A percentile compares a stretch with the other conserved stretches of the same genome.
Evolutionary conservation across 1,140 invertebrate genomes (phyloP).

Genomic region (Antheraea mylitta): DNA sequence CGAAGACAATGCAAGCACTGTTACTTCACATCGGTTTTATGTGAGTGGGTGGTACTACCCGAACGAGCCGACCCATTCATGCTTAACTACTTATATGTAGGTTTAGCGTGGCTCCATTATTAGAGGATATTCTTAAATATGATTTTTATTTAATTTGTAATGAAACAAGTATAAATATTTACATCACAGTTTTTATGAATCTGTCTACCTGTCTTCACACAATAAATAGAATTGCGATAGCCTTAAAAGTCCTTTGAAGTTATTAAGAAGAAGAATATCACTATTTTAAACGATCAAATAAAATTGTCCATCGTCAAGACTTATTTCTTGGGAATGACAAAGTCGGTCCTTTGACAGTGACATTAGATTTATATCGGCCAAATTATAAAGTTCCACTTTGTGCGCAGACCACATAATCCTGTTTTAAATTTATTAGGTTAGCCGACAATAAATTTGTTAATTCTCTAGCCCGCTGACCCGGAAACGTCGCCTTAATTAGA

Average conservation of each 20-base stretch:
- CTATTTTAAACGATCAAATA: slow-evolving; percentile 1
- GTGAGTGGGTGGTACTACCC: too few relatives aligned
- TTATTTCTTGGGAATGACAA: slow-evolving; percentile 39
- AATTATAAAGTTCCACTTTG: slow-evolving; percentile 71
- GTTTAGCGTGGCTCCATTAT: too few relatives aligned
- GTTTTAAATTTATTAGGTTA: slow-evolving; percentile 73
- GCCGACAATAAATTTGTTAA: slow-evolving; percentile 70
- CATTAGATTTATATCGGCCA: slow-evolving; percentile 65
- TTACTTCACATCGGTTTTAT: too few relatives aligned
- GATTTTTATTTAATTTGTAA: too few relatives aligned
- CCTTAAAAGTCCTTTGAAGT: background rate
- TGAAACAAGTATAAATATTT: too few relatives aligned
- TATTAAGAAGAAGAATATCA: background rate
- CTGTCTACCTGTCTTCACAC: too few relatives aligned
- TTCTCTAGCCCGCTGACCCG: slow-evolving; percentile 62
- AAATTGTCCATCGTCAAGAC: background rate
- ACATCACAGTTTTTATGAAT: too few relatives aligned
- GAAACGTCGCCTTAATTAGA: slow-evolving; percentile 59
- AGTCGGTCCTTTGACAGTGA: slow-evolving; percentile 43
- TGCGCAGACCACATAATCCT: slow-evolving; percentile 64
- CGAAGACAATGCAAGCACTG: too few relatives aligned
- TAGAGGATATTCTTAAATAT: too few relatives aligned
- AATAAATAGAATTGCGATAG: background rate
- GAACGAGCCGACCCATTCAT: too few relatives aligned
- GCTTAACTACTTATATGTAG: too few relatives aligned